Conservation (phyloP, 2,113 vertebrate genomes). For the Psittacula cyanocephala region DNA sequence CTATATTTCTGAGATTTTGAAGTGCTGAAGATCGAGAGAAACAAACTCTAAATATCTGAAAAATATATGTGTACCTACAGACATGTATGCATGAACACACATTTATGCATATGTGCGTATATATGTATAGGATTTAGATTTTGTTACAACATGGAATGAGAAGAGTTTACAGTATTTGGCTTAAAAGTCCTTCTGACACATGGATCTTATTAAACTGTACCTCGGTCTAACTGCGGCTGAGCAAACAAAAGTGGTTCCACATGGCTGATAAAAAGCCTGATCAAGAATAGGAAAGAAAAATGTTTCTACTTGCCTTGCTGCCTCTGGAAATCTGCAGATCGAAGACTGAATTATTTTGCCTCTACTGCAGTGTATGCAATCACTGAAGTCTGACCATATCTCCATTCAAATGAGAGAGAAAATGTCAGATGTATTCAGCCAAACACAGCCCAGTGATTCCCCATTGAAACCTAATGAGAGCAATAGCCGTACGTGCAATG, state of each 20-base stretch:
- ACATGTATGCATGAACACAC: not conserved
- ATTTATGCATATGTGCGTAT: not conserved
- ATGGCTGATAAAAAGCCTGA: slow-evolving; percentile 56
- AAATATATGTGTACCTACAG: not conserved
- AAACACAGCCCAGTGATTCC: slow-evolving; percentile 18
- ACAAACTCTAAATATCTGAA: not conserved
- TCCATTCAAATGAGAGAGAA: not conserved
- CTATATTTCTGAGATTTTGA: not conserved
- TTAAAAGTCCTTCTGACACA: slow-evolving; percentile 27
- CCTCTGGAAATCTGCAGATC: not conserved
- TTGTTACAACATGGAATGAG: not conserved
- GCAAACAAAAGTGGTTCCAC: slow-evolving; percentile 66
- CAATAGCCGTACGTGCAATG: not conserved
- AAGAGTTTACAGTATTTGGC: slow-evolving; percentile 21
- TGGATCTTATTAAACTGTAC: slow-evolving; percentile 37
- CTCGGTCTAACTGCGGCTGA: slow-evolving; percentile 14
- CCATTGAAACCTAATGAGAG: not conserved
- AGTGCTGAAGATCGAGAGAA: not conserved
- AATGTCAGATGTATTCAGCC: not conserved
- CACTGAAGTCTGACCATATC: slow-evolving; percentile 7
- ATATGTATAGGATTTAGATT: not conserved
- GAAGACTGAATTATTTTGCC: slow-evolving; percentile 21
- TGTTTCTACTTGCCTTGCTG: slow-evolving; percentile 27
- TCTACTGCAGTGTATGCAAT: not conserved
- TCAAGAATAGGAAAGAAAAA: slow-evolving; percentile 15